Evolutionary conservation across 2,888 invertebrate species (phyloP).

Genomic region (Nephrotoma appendiculata): DNA sequence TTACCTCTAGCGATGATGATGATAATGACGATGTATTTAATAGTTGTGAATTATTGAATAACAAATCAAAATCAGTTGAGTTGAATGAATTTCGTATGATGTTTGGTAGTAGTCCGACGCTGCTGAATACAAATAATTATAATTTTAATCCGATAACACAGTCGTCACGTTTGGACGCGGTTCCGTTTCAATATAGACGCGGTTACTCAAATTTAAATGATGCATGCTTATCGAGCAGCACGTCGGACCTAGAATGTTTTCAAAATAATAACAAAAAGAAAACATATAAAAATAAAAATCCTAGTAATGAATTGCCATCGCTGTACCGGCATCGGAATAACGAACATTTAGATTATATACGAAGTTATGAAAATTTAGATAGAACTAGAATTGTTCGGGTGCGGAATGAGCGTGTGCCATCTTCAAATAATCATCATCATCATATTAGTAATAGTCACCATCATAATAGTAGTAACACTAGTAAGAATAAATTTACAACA

Average conservation of each 20-base stretch:
- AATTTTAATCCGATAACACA: slow-evolving; percentile 13
- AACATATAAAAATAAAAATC: slow-evolving; percentile 9
- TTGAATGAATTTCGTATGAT: slow-evolving; percentile 15
- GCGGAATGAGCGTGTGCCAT: neutral
- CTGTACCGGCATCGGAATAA: slow-evolving; percentile 12
- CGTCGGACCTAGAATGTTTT: slow-evolving; percentile 15
- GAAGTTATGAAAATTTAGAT: slow-evolving; percentile 16
- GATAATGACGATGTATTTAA: slow-evolving; percentile 12
- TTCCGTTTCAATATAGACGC: slow-evolving; percentile 16
- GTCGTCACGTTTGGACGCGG: slow-evolving; percentile 15
- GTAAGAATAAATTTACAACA: neutral
- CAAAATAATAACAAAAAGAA: slow-evolving; percentile 8
- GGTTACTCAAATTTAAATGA: slow-evolving; percentile 17
- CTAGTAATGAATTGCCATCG: slow-evolving; percentile 14
- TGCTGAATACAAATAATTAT: slow-evolving; percentile 12
- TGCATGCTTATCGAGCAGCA: slow-evolving; percentile 16
- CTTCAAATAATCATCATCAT: neutral
- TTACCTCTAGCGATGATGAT: slow-evolving; percentile 13
- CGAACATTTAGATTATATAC: slow-evolving; percentile 13
- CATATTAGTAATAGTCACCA: neutral
- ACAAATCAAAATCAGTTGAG: slow-evolving; percentile 14
- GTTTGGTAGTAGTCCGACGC: slow-evolving; percentile 17
- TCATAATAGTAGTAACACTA: neutral
- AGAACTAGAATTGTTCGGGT: slow-evolving; percentile 15
- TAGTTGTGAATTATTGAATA: slow-evolving; percentile 6